phyloP scores from a whole-genome alignment of 1,140 invertebrate genomes.

The Oreohelix idahoensis region DNA sequence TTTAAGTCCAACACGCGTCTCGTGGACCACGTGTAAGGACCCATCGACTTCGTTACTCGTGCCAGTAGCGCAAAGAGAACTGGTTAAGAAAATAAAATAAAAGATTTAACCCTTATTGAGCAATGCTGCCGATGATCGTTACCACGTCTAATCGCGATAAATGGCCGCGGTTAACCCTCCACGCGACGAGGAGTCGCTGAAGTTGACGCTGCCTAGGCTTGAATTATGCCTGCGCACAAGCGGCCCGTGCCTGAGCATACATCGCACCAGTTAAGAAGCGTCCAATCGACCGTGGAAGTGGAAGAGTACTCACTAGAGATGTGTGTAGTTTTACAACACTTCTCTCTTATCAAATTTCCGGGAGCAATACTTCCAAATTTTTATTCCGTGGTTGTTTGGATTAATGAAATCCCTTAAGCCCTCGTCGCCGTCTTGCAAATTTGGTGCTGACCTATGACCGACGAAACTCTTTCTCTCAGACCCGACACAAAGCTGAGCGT shows the following conservation, averaged over 20 bases:
- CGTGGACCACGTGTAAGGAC: no score
- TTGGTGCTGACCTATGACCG: neutral
- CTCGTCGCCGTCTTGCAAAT: neutral
- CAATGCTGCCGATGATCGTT: neutral
- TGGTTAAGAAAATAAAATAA: neutral
- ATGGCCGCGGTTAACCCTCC: slow-evolving; percentile 12
- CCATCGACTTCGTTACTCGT: no score
- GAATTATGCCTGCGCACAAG: slow-evolving; percentile 23
- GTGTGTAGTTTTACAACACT: slow-evolving; percentile 27
- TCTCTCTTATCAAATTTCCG: slow-evolving; percentile 24
- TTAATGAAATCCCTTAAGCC: neutral
- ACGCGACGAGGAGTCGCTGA: neutral
- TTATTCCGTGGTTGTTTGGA: neutral
- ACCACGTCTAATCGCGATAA: slow-evolving; percentile 7
- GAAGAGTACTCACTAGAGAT: neutral
- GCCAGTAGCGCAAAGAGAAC: no score
- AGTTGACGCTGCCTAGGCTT: neutral
- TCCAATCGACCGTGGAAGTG: neutral
- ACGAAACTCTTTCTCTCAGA: no score
- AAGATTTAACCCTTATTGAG: neutral
- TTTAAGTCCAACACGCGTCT: no score
- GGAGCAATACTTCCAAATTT: neutral
- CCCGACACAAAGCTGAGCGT: no score
- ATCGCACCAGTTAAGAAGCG: slow-evolving; percentile 3
- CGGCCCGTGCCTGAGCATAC: slow-evolving; percentile 6